phyloP scores from a whole-genome alignment of 2,797 vertebrate genomes.

The Typhlichthys subterraneus region DNA sequence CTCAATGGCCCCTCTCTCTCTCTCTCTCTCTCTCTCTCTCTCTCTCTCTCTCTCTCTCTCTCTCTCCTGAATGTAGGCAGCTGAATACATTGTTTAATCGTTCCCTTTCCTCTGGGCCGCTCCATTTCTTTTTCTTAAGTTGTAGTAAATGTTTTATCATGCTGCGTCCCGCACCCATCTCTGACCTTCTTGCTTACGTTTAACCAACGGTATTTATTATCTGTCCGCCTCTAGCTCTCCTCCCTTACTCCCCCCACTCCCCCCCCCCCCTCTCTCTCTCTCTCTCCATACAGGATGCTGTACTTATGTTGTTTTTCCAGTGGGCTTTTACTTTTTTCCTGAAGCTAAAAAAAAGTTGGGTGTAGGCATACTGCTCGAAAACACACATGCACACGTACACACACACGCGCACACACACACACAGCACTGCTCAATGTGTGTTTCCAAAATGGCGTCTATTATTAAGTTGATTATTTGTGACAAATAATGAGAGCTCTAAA shows the following conservation, averaged over 20 bases:
- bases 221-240: not conserved
- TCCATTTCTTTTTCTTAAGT: not conserved
- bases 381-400: no score
- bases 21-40: not conserved
- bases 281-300: conserved; percentile 39
- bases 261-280: not conserved
- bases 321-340: conserved; percentile 19
- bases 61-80: not conserved
- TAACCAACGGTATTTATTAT: no score
- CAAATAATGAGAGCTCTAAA: no score
- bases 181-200: conserved; percentile 1
- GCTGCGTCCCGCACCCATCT: not conserved
- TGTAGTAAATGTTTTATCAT: not conserved
- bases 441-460: no score
- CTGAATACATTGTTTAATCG: no score
- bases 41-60: not conserved
- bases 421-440: not conserved
- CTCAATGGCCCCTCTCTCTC: conserved; percentile 11
- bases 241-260: not conserved
- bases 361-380: conserved; percentile 33
- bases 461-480: no score
- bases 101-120: no score
- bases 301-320: conserved; percentile 15
- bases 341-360: conserved; percentile 48
- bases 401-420: no score